These are phyloP conservation scores for Elaphurus davidianus DNA, from an alignment of 2,113 vertebrate species.

Conservation along the genomic window DNA sequence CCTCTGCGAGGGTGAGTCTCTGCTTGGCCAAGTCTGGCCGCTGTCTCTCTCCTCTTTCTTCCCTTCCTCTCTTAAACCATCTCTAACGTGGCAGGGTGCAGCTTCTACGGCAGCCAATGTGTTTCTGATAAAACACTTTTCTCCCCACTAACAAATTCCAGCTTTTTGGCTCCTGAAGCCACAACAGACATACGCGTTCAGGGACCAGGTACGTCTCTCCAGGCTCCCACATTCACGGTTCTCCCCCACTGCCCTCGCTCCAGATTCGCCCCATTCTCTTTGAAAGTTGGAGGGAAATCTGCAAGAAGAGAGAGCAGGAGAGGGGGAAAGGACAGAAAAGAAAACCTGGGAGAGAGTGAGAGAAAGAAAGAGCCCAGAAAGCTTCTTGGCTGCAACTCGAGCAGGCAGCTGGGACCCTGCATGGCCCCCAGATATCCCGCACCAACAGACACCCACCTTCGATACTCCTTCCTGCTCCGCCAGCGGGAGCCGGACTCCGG, in stretches of 20 bases:
- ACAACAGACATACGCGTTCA: slow-evolving; percentile 12
- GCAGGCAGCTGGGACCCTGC: fast-evolving
- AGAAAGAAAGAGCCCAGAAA: background rate
- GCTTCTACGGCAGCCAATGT: slow-evolving; percentile 77
- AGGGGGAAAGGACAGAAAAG: background rate
- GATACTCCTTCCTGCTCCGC: slow-evolving; percentile 47
- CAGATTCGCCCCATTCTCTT: background rate
- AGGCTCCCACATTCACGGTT: background rate
- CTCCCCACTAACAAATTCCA: slow-evolving; percentile 77
- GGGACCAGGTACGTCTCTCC: slow-evolving; percentile 62
- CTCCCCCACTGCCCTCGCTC: fast-evolving
- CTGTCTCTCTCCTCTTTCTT: background rate
- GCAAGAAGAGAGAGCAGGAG: background rate
- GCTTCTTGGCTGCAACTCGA: fast-evolving
- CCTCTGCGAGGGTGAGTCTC: background rate
- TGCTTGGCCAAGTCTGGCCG: background rate
- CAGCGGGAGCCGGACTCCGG: slow-evolving; percentile 27
- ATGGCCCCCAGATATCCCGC: fast-evolving
- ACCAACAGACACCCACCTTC: slow-evolving; percentile 73
- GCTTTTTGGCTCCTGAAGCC: slow-evolving; percentile 80
- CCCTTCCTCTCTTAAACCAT: background rate
- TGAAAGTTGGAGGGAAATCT: background rate
- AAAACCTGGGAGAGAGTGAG: background rate
- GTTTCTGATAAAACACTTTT: slow-evolving; percentile 81
- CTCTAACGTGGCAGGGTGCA: slow-evolving; percentile 17